phyloP scores from a whole-genome alignment of 2,113 vertebrate genomes.

The Panthera uncia region DNA sequence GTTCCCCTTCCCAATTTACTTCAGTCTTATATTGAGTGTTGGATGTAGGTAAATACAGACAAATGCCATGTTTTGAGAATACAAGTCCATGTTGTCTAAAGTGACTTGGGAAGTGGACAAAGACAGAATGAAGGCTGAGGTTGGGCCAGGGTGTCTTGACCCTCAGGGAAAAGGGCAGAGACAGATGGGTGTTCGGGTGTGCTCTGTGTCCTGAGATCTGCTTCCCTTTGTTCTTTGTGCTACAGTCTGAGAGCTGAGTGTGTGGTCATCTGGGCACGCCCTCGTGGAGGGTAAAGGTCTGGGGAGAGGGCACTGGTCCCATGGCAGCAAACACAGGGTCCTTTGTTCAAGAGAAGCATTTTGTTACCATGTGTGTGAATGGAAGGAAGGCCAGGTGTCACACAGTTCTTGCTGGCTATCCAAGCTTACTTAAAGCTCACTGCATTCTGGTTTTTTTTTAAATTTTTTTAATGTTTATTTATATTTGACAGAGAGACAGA shows the following conservation, averaged over 20 bases:
- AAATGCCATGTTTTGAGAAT: neutral
- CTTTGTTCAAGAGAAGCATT: neutral
- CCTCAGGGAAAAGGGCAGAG: neutral
- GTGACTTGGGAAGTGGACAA: neutral
- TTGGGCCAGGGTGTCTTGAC: neutral
- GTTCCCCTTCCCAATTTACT: neutral
- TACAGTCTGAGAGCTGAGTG: neutral
- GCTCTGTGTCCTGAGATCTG: rapidly evolving
- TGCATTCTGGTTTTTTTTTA: neutral
- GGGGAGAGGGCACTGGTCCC: neutral
- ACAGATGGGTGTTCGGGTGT: rapidly evolving
- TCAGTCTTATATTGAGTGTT: neutral
- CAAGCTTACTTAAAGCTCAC: neutral
- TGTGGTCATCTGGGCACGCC: neutral
- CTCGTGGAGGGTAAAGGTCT: neutral
- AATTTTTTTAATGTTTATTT: too few species aligned
- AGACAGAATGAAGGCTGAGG: neutral
- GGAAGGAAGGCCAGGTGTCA: neutral
- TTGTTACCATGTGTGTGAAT: neutral
- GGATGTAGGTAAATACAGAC: neutral
- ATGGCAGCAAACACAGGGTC: neutral
- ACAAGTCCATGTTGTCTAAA: neutral
- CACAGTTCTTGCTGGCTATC: neutral
- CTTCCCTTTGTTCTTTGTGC: neutral
- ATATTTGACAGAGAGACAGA: too few species aligned